Base-by-base conservation (phyloP, 2,113 vertebrate genomes). In the Perca fluviatilis region DNA sequence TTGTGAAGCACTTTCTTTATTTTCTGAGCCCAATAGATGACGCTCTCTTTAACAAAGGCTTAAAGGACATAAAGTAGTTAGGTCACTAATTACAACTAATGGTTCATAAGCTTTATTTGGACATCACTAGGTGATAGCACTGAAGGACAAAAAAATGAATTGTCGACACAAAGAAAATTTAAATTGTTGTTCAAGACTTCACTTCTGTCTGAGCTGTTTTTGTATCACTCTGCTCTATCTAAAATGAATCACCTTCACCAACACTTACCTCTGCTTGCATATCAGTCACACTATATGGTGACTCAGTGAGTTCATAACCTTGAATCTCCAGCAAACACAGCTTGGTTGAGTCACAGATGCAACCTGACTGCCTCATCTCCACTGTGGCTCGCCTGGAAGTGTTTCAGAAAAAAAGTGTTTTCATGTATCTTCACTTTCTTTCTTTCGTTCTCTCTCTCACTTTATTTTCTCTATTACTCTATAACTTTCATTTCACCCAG, bases 241-340 rank as follows among this genome's bases (percentile, higher is more conserved):
- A 40, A 84, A 43, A 64, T 25, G 62, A 13, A 58, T 82, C 68
- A 56, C 36, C 54, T 18, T 67, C 46, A 54, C 27, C 18, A 43
- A 40, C 8, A 10, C 62, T 57, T n/a, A 64, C 54, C 67, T 33
- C 13, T 51, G 40, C 56, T n/a, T 56, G 9, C 30, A 68, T 57
- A 30, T 80, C 54, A 68, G 73, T 80, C 73, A 58, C n/a, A 70
- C 33, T 70, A 56, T 25, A 7, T 14, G 36, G 36, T 74, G 78
- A 84, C 23, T 84, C 73, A 73, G 14, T 36, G 54, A 77, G 77
- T 60, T 80, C 77, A 73, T 54, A 43, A 79, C 65, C 85, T 74
- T 40, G 23, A 65, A 36, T 78, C 56, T 78, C 43, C 63, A 46
- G 56, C 13, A 61, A 54, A 36, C 40, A 3, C 21, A 12, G 43